phyloP scores from a whole-genome alignment of 2,888 invertebrate species.

The Eledona agricola region DNA sequence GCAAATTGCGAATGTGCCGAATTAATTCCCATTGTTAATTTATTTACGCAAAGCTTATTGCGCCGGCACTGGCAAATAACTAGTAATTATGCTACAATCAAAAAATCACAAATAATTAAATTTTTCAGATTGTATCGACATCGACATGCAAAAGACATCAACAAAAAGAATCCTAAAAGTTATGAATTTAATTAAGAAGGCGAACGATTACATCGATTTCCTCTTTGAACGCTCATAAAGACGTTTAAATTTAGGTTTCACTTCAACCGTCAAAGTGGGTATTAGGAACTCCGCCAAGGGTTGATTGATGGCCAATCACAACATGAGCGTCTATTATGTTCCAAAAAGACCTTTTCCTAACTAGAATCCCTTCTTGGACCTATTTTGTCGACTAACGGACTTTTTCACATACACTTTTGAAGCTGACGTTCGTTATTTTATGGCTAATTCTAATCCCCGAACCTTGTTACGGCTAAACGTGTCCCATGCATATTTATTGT shows the following conservation, averaged over 20 bases:
- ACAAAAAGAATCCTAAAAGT: no score
- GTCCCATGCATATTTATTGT: slow-evolving; percentile 20
- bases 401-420: no score
- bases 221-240: slow-evolving; percentile 3
- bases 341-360: no score
- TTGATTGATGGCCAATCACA: slow-evolving; percentile 3
- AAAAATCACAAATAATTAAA: no score
- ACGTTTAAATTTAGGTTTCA: background rate
- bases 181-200: slow-evolving; percentile 8
- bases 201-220: slow-evolving; percentile 5
- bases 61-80: no score
- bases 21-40: background rate
- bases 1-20: background rate
- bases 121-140: no score
- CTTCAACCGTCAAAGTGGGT: slow-evolving; percentile 1
- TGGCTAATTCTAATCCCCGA: no score
- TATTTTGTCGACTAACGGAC: no score
- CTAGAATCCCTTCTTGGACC: no score
- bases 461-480: slow-evolving; percentile 7
- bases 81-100: no score
- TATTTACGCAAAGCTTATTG: no score
- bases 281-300: background rate
- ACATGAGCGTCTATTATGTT: background rate
- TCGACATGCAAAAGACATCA: slow-evolving; percentile 1
- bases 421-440: no score